Evolutionary conservation across 2,113 vertebrate species (phyloP), one percentile per base, ranked within the genome.

Genomic region (Toxotes jaculatrix): DNA sequence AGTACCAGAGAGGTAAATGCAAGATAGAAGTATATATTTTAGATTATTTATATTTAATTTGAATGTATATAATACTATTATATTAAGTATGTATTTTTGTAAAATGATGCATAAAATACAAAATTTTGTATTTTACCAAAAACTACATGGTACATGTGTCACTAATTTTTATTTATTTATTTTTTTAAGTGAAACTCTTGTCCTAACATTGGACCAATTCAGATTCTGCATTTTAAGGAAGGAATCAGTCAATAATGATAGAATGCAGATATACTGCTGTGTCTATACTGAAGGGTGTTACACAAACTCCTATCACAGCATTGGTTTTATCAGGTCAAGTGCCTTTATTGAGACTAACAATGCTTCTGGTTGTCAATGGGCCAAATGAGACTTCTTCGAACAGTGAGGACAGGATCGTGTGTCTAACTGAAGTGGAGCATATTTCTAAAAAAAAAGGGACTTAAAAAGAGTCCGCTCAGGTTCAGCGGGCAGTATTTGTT

Each of bases 1-100:
- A 97, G 97, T 93, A 99, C 98, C 81, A 98, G 98, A 89, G 97
- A 97, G 96, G 98, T 93, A 86, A 1, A 2, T 4, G 5, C 34
- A 71, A 23, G 6, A 53, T 19, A 5, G n/a, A 11, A 27, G 31
- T 38, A 42, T 14, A 11, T 0, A 4, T 19, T 45, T 60, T 34
- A 32, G n/a, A 63, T 64, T 47, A 23, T 64, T 40, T 42, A 64
- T 12, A 43, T 43, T 43, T 43, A 13, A 43, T 11, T 43, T 45
- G 11, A 23, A 32, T 69, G 7, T 8, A 49, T 7, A 8, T 49
- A 19, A 5, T 49, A 49, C 2, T 49, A 19, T 49, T 49, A 14
- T 45, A 13, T 13, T 4, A 45, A 45, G 43, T 45, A 45, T 14
- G 6, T 40, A 40, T 40, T 14, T 6, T 40, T 40, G 38, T 40